A percentile compares a stretch with the other conserved stretches of the same genome.
These are phyloP conservation scores for Amphipyra tragopoginis DNA, from an alignment of 2,888 invertebrate genomes.

Conservation along the genomic window DNA sequence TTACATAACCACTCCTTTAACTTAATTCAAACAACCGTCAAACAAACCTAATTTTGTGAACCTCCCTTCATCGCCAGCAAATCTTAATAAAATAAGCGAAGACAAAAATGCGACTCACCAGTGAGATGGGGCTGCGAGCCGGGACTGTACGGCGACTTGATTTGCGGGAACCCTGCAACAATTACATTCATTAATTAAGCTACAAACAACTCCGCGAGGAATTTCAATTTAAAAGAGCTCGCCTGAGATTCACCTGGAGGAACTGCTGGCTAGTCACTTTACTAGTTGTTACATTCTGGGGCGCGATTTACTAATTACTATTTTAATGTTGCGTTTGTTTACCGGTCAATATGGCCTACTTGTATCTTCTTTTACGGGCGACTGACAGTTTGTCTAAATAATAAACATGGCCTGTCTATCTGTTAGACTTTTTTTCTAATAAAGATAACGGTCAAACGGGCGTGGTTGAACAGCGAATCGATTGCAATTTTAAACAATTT, in stretches of 20 bases:
- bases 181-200: slow-evolving; percentile 76
- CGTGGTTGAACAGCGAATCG: no score
- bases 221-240: slow-evolving; percentile 52
- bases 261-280: background rate
- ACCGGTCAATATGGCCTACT: no score
- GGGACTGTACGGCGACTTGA: slow-evolving; percentile 92
- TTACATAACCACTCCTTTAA: no score
- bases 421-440: no score
- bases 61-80: slow-evolving; percentile 6
- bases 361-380: no score
- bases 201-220: slow-evolving; percentile 68
- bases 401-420: no score
- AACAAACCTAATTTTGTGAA: background rate
- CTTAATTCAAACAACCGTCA: no score
- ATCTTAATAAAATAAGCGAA: slow-evolving; percentile 41
- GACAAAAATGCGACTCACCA: slow-evolving; percentile 80
- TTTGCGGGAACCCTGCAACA: slow-evolving; percentile 91
- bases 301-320: slow-evolving; percentile 16
- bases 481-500: no score
- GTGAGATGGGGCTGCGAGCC: slow-evolving; percentile 90
- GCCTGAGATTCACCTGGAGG: slow-evolving; percentile 10
- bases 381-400: no score
- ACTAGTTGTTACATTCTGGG: slow-evolving; percentile 9
- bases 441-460: no score
- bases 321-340: background rate